A percentile compares a stretch with the other conserved stretches of the same genome.
These are phyloP conservation scores for Pristiophorus japonicus DNA, from an alignment of 2,113 vertebrate species.

Conservation along the genomic window DNA sequence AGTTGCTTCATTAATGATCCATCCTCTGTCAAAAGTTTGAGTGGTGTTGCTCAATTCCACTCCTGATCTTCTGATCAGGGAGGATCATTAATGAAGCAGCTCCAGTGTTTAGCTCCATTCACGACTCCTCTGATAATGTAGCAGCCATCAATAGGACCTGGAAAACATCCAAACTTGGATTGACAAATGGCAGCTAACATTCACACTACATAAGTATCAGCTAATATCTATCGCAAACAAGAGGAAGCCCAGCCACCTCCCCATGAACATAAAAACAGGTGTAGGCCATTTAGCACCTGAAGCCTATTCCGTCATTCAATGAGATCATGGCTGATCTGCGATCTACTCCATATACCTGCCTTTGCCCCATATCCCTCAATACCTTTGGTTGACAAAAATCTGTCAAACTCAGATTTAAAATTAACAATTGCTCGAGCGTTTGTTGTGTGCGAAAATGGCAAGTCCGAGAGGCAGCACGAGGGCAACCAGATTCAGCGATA, in stretches of 20 bases:
- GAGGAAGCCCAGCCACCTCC: neutral
- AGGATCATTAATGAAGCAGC: neutral
- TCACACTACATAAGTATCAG: neutral
- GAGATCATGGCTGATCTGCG: no score
- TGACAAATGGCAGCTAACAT: neutral
- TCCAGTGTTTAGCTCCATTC: neutral
- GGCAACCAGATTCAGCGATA: no score
- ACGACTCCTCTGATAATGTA: neutral
- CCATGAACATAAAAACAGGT: no score
- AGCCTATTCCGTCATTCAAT: no score
- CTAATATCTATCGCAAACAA: neutral
- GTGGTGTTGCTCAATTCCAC: neutral
- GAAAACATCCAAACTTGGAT: neutral
- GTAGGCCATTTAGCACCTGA: no score
- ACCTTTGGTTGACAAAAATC: no score
- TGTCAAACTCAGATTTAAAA: no score
- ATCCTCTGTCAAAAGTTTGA: neutral
- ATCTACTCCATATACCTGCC: no score
- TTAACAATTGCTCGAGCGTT: no score
- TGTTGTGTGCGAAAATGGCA: no score
- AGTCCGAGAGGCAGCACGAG: no score
- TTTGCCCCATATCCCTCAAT: no score
- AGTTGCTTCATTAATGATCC: neutral
- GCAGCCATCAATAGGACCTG: neutral
- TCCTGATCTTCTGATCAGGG: neutral